Base-by-base conservation (phyloP, 2,113 vertebrate species). In the Lota lota region DNA sequence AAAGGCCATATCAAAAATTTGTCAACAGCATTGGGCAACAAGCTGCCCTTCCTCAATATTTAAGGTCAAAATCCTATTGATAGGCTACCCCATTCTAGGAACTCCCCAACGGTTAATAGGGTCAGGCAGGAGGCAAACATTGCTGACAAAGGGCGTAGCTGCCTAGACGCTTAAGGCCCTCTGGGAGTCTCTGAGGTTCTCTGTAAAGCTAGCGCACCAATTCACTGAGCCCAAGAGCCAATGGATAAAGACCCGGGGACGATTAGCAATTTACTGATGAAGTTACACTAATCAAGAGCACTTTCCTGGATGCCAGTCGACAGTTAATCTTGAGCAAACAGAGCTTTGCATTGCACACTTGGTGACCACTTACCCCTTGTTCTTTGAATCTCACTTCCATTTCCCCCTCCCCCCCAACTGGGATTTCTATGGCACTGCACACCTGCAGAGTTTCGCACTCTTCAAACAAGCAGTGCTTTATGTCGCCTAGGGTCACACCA, bases 321-420 rank as follows among this genome's bases (percentile, higher is more conserved):
- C 11, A 4, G 19, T 22, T 33, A 20, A 28, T 20, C 50, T 7
- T n/a, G n/a, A n/a, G 53, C 53, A 3, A n/a, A 56, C 53, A 56
- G n/a, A 17, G n/a, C 20, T 57, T 61, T 68, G n/a, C 69, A 22
- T 61, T 28, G 20, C 73, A 66, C 53, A 10, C 14, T 61, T 57
- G 70, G 40, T 11, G 40, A 47, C 53, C 68, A 90, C 92, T 91
- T 75, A 93, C 90, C 89, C 40, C 75, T 2, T 87, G 86, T 58
- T 89, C 90, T 82, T 77, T 89, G 77, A 92, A 93, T 79, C 91
- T 87, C 11, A 92, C 92, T 84, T 89, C 91, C 91, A 93, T 93
- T 67, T 82, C 75, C 85, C 67, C 40, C 40, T 14, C 40, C 40
- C 40, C 40, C 40, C 7, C 7, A 47, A n/a, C 65, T 72, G 77